These are phyloP conservation scores for Polietes domitor DNA, from an alignment of 2,888 invertebrate species.

Conservation along the genomic window DNA sequence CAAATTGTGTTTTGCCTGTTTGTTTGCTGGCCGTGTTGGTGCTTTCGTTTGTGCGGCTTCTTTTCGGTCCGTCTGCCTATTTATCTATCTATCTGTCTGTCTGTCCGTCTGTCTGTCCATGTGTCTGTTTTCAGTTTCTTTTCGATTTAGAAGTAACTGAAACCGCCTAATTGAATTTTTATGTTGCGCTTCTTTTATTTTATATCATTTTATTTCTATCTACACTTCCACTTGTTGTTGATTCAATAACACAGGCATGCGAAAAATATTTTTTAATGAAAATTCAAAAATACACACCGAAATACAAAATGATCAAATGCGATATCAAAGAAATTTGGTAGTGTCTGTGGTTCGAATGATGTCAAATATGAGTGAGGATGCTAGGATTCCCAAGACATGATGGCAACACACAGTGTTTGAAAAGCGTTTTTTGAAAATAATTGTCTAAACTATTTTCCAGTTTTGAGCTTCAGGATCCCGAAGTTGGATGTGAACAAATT, in stretches of 20 bases:
- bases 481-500: no score
- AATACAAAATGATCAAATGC: no score
- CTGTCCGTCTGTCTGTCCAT: slow-evolving; percentile 10
- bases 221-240: slow-evolving; percentile 45
- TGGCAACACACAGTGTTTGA: no score
- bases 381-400: no score
- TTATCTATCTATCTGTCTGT: neutral
- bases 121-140: slow-evolving; percentile 20
- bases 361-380: no score
- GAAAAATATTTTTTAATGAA: no score
- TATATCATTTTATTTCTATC: slow-evolving; percentile 1
- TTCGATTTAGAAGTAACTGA: slow-evolving; percentile 26
- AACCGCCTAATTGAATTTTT: slow-evolving; percentile 47
- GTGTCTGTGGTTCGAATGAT: no score
- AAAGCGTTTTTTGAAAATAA: no score
- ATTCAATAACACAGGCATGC: slow-evolving; percentile 6
- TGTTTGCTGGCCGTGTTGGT: slow-evolving; percentile 10
- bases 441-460: no score
- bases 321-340: no score
- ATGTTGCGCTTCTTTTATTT: slow-evolving; percentile 35
- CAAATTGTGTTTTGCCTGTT: slow-evolving; percentile 13
- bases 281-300: no score
- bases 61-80: slow-evolving; percentile 21
- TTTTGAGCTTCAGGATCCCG: no score
- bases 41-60: slow-evolving; percentile 7